Base-by-base conservation (phyloP, 1,140 invertebrate species). In the Hylaeus volcanicus region DNA sequence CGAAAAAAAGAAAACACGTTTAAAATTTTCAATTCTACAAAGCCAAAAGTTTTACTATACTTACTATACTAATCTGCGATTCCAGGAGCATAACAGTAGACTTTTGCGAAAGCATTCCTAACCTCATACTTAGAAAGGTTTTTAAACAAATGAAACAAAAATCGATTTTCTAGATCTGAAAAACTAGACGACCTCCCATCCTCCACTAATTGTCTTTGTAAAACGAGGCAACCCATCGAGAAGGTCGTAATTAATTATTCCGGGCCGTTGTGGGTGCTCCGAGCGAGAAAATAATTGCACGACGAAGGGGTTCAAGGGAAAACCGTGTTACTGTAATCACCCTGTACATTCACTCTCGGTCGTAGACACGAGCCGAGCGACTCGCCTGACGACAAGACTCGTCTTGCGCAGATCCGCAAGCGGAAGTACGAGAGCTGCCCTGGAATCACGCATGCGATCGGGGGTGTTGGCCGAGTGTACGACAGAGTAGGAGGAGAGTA, bases 321-420 rank as follows among this genome's bases (percentile, higher is more conserved):
- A 39, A 15, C 61, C 61, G 15, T 45, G 77, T 41, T 55, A 58
- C 51, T 65, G 37, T 72, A 78, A 63, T 53, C 70, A 65, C 70
- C 77, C 71, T 79, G 77, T 79, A 74, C 14, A 48, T 79, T 14
- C 51, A 55, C 51, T 15, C 61, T 11, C 70, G 77, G 70, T 74
- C 70, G 41, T 79, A 79, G 77, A 79, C 77, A 74, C 70, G 41
- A 48, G 51, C n/a, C 53, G 39, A 53, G 15, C n/a, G 39, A 55
- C 26, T 63, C 53, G 77, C 70, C 70, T 79, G 61, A 12, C 76
- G 76, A 79, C 69, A 73, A 41, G 51, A 14, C 60, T n/a, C 45
- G 15, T 45, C 61, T 79, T 79, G 77, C 77, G 77, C 77, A 79
- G 77, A 79, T 53, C 51, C 1, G 48, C 8, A 1, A 41, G 14